A percentile compares a stretch with the other conserved stretches of the same genome.
These are phyloP conservation scores for Cantharis rufa DNA, from an alignment of 2,888 invertebrate genomes.

Conservation along the genomic window DNA sequence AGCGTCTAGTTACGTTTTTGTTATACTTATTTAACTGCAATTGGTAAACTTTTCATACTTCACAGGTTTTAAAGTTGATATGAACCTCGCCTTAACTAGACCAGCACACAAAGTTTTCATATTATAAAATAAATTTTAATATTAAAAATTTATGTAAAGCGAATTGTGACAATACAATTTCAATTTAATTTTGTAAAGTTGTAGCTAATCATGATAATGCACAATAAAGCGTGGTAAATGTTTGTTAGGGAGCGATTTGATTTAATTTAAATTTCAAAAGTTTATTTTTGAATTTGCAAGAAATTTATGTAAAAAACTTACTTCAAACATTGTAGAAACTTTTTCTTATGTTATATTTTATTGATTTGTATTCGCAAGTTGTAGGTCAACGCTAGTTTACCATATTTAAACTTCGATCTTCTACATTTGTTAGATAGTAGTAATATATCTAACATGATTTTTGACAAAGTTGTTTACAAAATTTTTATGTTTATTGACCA, in stretches of 20 bases:
- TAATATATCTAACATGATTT: too few species aligned
- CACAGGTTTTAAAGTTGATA: background rate
- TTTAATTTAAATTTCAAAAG: background rate
- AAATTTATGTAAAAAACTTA: background rate
- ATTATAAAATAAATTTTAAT: background rate
- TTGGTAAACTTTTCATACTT: background rate
- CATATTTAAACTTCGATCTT: background rate
- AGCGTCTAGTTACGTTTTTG: too few species aligned
- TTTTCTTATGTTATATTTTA: background rate
- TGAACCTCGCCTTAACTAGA: background rate
- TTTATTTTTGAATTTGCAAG: background rate
- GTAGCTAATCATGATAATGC: background rate
- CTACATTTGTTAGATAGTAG: too few species aligned
- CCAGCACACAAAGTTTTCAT: background rate
- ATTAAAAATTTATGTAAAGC: background rate
- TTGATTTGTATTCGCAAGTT: background rate
- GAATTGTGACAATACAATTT: background rate
- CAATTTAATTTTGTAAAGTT: background rate
- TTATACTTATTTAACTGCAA: background rate
- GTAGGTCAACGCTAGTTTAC: background rate
- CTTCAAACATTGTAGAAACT: background rate
- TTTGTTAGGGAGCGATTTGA: background rate
- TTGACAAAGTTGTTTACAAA: too few species aligned
- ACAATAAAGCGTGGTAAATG: background rate
- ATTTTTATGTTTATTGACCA: background rate